Percentiles rank a stretch among this genome's conserved stretches.
Conservation (phyloP, 1,140 invertebrate species). For the Armadillidium nasatum region DNA sequence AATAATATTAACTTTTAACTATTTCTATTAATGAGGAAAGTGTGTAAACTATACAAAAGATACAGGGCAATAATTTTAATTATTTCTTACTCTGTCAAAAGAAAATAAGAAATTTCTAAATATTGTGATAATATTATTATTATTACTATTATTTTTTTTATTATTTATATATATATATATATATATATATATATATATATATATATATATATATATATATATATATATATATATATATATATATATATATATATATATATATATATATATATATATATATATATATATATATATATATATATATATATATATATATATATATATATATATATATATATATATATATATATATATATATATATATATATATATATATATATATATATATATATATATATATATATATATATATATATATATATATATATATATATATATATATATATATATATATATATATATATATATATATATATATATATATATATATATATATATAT, state of each 20-base stretch:
- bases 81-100: too few relatives aligned
- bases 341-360: neutral
- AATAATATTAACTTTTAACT: too few relatives aligned
- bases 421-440: conserved; percentile 12
- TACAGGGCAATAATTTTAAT: too few relatives aligned
- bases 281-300: conserved; percentile 7
- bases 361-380: neutral
- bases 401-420: neutral
- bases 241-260: neutral
- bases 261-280: neutral
- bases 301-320: conserved; percentile 13
- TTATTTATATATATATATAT: conserved; percentile 5
- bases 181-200: conserved; percentile 9
- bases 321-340: neutral
- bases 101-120: too few relatives aligned
- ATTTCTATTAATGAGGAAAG: too few relatives aligned
- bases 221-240: neutral
- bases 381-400: neutral
- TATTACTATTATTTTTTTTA: too few relatives aligned
- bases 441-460: conserved; percentile 15
- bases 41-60: too few relatives aligned
- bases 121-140: too few relatives aligned
- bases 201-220: neutral
- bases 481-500: neutral
- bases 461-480: conserved; percentile 13